Base-by-base conservation (phyloP, 2,113 vertebrate species). In the Cryptotis parvus region DNA sequence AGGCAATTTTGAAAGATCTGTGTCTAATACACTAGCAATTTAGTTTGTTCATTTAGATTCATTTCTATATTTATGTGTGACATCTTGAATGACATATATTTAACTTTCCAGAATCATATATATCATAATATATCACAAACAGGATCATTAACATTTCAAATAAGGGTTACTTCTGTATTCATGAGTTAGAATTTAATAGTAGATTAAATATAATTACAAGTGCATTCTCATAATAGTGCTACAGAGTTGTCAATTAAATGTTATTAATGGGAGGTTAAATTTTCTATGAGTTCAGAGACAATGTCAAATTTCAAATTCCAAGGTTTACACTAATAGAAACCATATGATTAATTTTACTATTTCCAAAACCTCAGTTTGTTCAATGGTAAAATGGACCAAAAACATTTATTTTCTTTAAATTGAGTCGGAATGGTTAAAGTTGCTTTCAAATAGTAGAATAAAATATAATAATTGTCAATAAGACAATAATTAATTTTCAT, bases 121-220 rank as follows among this genome's bases (percentile, higher is more conserved):
- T 91, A 96, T 96, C 92, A 96, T 93, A 96, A 92, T 96, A 96
- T 96, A 96, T 92, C 96, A 88, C 88, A 97, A 95, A 96, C 91
- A 81, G 6, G 35, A 77, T 95, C 91, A 91, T 95, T 94, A 95
- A 39, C 88, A 94, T 96, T 94, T 96, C 94, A 96, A 95, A 95
- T 4, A 35, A 27, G 66, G 84, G 91, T 95, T 97, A 92, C 22
- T 92, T 95, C 93, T 96, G 84, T 95, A 94, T 78, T 94, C 61
- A 35, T 0, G 0, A 83, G 33, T 86, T 85, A 74, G 91, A 95
- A 85, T 58, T 95, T 77, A 80, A 84, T 77, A 95, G 52, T 90
- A 86, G 79, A 41, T 83, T 84, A 92, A 86, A 85, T 58, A 66
- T 96, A 95, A 95, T 95, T 96, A 75, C 85, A 77, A 89, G 76